phyloP scores from a whole-genome alignment of 2,888 invertebrate species.

The Morpho deidamia region DNA sequence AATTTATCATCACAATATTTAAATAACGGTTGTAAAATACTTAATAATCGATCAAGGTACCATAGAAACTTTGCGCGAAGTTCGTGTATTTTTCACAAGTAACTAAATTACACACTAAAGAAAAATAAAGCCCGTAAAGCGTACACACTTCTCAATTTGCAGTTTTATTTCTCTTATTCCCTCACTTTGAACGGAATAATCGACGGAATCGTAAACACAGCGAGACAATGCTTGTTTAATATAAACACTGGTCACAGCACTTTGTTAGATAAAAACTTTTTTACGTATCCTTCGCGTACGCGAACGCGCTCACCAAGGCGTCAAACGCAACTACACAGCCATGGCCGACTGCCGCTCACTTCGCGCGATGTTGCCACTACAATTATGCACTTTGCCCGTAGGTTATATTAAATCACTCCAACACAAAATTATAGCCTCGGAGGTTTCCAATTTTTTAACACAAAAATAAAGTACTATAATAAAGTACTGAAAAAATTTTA shows the following conservation, averaged over 20 bases:
- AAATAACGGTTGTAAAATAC: not conserved
- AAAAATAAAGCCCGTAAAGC: not conserved
- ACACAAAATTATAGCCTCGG: too few species aligned
- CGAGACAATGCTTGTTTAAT: slow-evolving; percentile 21
- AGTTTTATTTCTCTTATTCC: not conserved
- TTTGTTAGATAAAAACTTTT: slow-evolving; percentile 37
- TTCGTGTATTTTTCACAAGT: slow-evolving; percentile 1
- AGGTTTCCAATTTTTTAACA: too few species aligned
- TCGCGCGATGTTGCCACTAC: slow-evolving; percentile 42
- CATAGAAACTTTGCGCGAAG: not conserved
- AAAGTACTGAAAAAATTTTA: too few species aligned
- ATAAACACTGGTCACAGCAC: slow-evolving; percentile 13
- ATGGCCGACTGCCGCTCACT: slow-evolving; percentile 69
- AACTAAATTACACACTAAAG: slow-evolving; percentile 1
- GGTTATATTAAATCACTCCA: too few species aligned
- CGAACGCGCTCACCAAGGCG: slow-evolving; percentile 25
- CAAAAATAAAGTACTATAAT: too few species aligned
- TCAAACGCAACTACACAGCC: slow-evolving; percentile 33
- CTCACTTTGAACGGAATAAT: slow-evolving; percentile 32
- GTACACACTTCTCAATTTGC: not conserved
- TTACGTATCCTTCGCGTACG: slow-evolving; percentile 1
- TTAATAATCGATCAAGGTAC: not conserved
- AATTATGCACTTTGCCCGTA: not conserved
- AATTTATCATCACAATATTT: not conserved
- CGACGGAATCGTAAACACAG: slow-evolving; percentile 48